Base-by-base conservation (phyloP, 2,113 vertebrate genomes). In the Nyctereutes procyonoides region DNA sequence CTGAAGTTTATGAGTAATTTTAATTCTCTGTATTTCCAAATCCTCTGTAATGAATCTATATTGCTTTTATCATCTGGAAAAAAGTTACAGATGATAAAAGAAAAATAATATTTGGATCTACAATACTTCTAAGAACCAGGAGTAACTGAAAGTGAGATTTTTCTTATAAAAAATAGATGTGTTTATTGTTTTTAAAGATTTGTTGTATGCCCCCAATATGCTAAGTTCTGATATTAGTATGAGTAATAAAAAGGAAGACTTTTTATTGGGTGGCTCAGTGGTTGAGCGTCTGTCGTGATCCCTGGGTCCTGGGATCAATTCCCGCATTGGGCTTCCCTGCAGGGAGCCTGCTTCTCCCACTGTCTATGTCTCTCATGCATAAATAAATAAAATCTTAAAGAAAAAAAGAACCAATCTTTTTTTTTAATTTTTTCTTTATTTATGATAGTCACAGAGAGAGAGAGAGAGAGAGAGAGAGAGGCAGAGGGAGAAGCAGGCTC, bases 211-310 rank as follows among this genome's bases (percentile, higher is more conserved):
- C 51, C 93, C 16, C 32, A 63, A 24, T n/a, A 67, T 95, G 82
- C 56, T 79, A 73, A 24, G 24, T 88, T 88, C 79, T 86, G 38
- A 89, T 71, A 80, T 48, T 71, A 90, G 92, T 51, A 65, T 62
- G 19, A 94, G n/a, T 58, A 87, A 88, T 87, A 55, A 85, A 96
- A 89, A 88, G 32, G 10, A 79, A 93, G 62, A 81, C 85, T 96
- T 88, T 43, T 43, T 43, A 43, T 43, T 43, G 43, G 43, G 43
- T 43, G 43, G 43, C 43, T 43, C 43, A 43, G 43, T 43, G 43
- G 43, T 43, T 43, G 43, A 43, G 43, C 43, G 43, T 43, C 43
- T 43, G 43, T 43, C 43, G 43, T 43, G 43, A 43, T 43, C 43
- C 43, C 43, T 43, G 43, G 43, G 7, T 43, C 43, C 43, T 43